Evolutionary conservation across 2,888 invertebrate species (phyloP).

Genomic region (Rambutsinella grinnellia): DNA sequence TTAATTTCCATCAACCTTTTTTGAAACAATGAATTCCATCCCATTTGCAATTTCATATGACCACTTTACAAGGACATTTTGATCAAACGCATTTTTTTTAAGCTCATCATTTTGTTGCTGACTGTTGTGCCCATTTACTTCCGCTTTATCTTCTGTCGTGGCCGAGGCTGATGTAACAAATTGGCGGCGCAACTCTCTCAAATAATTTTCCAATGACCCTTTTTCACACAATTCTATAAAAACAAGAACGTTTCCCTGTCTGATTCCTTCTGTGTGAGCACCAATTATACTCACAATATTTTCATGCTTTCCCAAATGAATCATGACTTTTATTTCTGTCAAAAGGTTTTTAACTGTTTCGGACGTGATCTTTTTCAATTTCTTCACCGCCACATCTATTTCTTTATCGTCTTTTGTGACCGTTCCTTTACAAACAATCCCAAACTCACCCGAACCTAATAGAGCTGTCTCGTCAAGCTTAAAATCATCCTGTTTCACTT

Average conservation of each 20-base stretch:
- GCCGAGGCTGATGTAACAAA: no score
- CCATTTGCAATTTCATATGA: constrained; percentile 39
- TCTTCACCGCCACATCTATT: constrained; percentile 11
- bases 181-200: no score
- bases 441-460: background rate
- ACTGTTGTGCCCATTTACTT: no score
- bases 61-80: no score
- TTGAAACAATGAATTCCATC: constrained; percentile 24
- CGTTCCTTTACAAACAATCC: background rate
- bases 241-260: background rate
- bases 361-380: background rate
- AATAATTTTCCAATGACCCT: constrained; percentile 4
- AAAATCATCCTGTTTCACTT: background rate
- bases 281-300: constrained; percentile 7
- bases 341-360: background rate
- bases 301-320: constrained; percentile 13
- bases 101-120: no score
- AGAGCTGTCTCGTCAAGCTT: background rate
- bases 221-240: background rate
- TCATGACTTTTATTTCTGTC: constrained; percentile 10
- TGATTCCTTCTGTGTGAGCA: background rate
- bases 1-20: no score
- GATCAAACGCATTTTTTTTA: no score
- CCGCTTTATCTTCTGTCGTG: no score
- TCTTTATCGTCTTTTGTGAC: background rate